Evolutionary conservation across 2,797 vertebrate genomes (phyloP).

Genomic region (Naso thynnoides): DNA sequence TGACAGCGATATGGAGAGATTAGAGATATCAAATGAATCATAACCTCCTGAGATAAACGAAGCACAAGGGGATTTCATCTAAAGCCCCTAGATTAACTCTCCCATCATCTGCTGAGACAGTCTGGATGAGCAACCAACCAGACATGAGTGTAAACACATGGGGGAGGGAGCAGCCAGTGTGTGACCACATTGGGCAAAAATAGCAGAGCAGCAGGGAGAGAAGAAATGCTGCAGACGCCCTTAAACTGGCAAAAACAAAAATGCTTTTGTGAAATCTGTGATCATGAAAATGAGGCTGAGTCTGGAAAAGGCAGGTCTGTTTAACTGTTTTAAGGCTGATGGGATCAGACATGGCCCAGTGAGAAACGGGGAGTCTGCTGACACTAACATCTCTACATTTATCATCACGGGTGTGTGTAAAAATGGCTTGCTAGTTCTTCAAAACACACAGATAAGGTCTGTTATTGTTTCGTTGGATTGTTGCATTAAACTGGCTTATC

Average conservation of each 20-base stretch:
- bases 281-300: constrained; percentile 31
- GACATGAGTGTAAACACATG: constrained; percentile 67
- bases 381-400: neutral
- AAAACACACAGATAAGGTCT: no score
- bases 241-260: constrained; percentile 33
- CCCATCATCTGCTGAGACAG: constrained; percentile 35
- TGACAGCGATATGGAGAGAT: constrained; percentile 34
- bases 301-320: constrained; percentile 24
- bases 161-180: constrained; percentile 45
- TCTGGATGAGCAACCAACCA: constrained; percentile 46
- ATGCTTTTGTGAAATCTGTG: constrained; percentile 23
- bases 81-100: constrained; percentile 63
- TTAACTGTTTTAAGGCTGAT: constrained; percentile 14
- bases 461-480: no score
- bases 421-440: no score
- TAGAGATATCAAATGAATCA: constrained; percentile 56
- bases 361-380: constrained; percentile 2
- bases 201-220: constrained; percentile 30
- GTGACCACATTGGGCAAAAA: constrained; percentile 60
- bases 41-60: constrained; percentile 35
- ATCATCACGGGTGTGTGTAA: neutral
- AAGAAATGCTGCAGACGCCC: constrained; percentile 24
- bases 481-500: no score
- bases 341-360: constrained; percentile 1
- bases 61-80: constrained; percentile 56